These are phyloP conservation scores for Capreolus pygargus DNA, from an alignment of 2,113 vertebrate species.

Conservation along the genomic window DNA sequence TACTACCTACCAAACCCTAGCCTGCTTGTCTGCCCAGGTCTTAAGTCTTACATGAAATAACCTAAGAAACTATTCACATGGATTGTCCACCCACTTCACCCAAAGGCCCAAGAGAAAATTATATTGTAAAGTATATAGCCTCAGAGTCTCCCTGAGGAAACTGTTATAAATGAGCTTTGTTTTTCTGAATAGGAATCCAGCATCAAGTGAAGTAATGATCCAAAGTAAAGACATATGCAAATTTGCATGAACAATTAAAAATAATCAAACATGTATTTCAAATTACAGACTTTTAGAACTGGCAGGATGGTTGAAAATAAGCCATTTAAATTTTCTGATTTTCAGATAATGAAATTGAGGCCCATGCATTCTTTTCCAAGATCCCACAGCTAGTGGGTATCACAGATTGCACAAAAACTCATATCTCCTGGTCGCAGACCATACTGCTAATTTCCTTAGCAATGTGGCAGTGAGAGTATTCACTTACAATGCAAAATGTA, in stretches of 20 bases:
- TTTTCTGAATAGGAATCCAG: not conserved
- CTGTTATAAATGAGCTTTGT: conserved; percentile 15
- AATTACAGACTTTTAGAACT: not conserved
- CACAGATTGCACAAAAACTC: not conserved
- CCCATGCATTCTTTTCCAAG: not conserved
- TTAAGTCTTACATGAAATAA: not conserved
- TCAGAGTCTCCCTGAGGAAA: not conserved
- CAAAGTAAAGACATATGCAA: conserved; percentile 1
- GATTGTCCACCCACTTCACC: not conserved
- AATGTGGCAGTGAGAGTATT: not conserved
- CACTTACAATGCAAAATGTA: not conserved
- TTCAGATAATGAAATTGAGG: not conserved
- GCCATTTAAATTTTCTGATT: not conserved
- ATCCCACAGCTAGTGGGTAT: not conserved
- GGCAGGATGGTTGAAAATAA: not conserved
- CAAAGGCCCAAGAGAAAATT: not conserved
- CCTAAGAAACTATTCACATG: not conserved
- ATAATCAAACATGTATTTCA: not conserved
- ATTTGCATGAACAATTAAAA: not conserved
- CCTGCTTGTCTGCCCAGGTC: not conserved
- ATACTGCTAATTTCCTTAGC: not conserved
- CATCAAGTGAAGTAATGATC: conserved; percentile 37
- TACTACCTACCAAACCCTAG: not conserved
- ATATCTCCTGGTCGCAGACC: not conserved
- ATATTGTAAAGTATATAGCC: not conserved